Conservation (phyloP, 1,140 invertebrate species). For the Eriocheir sinensis region DNA sequence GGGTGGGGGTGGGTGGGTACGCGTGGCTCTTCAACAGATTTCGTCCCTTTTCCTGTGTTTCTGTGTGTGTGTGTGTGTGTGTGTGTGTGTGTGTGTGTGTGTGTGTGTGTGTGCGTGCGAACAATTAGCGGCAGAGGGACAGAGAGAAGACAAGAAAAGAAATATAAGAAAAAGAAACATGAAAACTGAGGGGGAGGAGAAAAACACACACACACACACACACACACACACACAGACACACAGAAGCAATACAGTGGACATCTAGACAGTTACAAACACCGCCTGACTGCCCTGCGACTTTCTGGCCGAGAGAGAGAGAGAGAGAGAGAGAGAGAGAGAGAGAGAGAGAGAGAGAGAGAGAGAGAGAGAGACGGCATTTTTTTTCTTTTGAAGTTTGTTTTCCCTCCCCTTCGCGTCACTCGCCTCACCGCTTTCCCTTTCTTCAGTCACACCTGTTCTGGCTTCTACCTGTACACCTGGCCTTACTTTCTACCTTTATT, state of each 20-base stretch:
- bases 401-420: not conserved
- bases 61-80: not conserved
- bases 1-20: no score
- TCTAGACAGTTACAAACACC: not conserved
- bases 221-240: not conserved
- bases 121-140: no score
- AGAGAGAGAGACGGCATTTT: not conserved
- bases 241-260: not conserved
- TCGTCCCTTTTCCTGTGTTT: not conserved
- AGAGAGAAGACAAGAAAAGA: no score
- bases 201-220: constrained; percentile 17
- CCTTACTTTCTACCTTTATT: not conserved
- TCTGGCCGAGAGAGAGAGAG: not conserved
- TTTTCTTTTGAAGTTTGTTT: not conserved
- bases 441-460: not conserved
- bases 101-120: no score
- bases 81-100: constrained; percentile 37
- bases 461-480: no score
- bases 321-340: not conserved
- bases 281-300: not conserved
- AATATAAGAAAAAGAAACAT: no score
- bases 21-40: not conserved
- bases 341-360: not conserved
- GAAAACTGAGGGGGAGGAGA: no score
- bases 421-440: not conserved